Conservation (phyloP, 2,797 vertebrate genomes). For the Hyperoplus immaculatus region DNA sequence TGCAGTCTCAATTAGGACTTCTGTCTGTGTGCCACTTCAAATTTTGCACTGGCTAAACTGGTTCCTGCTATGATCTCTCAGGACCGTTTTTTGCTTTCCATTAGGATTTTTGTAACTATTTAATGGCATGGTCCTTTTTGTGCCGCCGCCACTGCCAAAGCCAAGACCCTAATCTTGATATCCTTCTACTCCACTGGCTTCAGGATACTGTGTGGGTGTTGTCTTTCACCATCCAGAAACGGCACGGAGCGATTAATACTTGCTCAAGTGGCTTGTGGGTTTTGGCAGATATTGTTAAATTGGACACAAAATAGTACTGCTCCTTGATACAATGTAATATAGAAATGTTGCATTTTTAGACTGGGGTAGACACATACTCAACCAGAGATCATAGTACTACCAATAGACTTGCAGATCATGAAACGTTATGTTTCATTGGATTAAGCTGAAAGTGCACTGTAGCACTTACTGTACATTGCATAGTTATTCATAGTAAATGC, state of each 20-base stretch:
- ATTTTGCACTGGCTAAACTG: constrained; percentile 51
- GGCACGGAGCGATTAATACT: constrained; percentile 51
- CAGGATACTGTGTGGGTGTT: constrained; percentile 55
- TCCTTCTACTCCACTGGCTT: constrained; percentile 52
- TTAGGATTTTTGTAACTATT: constrained; percentile 61
- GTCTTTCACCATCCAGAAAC: constrained; percentile 63
- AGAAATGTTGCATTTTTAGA: constrained; percentile 21
- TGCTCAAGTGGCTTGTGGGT: constrained; percentile 45
- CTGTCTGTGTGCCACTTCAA: constrained; percentile 54
- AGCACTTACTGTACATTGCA: constrained; percentile 6
- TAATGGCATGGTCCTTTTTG: constrained; percentile 33
- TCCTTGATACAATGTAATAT: constrained; percentile 21
- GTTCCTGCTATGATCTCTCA: constrained; percentile 56
- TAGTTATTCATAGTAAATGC: background rate
- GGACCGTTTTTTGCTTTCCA: constrained; percentile 70
- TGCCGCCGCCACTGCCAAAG: constrained; percentile 8
- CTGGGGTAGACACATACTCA: constrained; percentile 14
- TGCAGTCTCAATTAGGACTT: constrained; percentile 68
- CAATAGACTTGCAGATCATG: background rate
- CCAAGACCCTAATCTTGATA: constrained; percentile 46
- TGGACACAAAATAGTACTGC: constrained; percentile 38
- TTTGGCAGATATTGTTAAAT: constrained; percentile 54
- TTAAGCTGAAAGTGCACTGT: background rate
- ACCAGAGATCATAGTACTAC: constrained; percentile 1
- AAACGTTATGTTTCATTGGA: constrained; percentile 7